Evolutionary conservation across 1,140 invertebrate genomes (phyloP), one percentile per base, ranked within the genome.

Genomic region (Ceratina calcarata): DNA sequence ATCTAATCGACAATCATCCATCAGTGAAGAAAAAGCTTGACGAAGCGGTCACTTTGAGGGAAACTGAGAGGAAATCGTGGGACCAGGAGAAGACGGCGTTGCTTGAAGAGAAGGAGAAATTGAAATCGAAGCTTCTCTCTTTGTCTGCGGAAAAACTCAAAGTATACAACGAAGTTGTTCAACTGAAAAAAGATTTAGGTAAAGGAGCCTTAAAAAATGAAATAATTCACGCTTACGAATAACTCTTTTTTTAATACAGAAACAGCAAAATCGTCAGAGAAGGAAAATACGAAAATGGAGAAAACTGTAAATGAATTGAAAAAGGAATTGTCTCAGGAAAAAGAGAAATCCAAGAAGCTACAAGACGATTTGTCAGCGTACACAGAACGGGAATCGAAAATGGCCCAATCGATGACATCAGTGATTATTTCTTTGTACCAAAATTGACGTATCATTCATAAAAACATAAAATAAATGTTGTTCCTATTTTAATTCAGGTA

Each of bases 41-140:
- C 80, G 90, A 94, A 75, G 92, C 94, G 87, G 92, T 94, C 24
- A 86, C 80, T 64, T 94, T 94, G 87, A 88, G 95, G 24, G 95
- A 95, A 82, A 77, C 88, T 32, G 94, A 95, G 66, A 90, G 89
- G 78, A 92, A 93, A 72, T 74, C 84, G 20, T 93, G 92, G 91
- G 89, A 94, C 62, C 90, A 93, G 64, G 92, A 94, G 58, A 95
- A 96, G 90, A 90, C 87, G 58, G 94, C 94, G 83, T 90, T 95
- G 57, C 92, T 94, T 68, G 94, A 94, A 71, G 91, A 94, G 84
- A 94, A 95, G 87, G 93, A 93, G 75, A 94, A 94, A 86, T 90
- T 94, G 76, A 95, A 93, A 64, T 88, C 89, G 91, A 95, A 89
- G 93, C 94, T 93, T 18, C 85, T 93, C 49, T 90, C 89, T 16